A percentile compares a stretch with the other conserved stretches of the same genome.
These are phyloP conservation scores for Alosa sapidissima DNA, from an alignment of 2,797 vertebrate species.

Conservation along the genomic window DNA sequence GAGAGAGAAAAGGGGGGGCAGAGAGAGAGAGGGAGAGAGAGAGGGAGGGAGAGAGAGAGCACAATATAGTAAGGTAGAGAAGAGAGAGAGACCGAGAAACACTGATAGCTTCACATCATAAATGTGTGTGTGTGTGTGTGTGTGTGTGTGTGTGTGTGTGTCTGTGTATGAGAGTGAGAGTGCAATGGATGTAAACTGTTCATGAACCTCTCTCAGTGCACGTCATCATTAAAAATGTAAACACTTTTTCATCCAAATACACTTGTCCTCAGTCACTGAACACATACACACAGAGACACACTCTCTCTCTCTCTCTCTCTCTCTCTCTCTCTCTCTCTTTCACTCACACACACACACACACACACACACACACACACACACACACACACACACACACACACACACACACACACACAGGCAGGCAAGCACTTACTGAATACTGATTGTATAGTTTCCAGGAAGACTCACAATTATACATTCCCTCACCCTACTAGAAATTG, in stretches of 20 bases:
- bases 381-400: not conserved
- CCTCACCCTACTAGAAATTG: not conserved
- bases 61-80: not conserved
- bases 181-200: conserved; percentile 38
- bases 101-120: not conserved
- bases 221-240: conserved; percentile 49
- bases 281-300: not conserved
- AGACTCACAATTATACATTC: not conserved
- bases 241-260: conserved; percentile 20
- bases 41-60: not conserved
- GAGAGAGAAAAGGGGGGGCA: too few species aligned
- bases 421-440: not conserved
- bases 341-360: not conserved
- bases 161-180: conserved; percentile 25
- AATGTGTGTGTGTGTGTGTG: conserved; percentile 31
- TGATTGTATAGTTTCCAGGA: not conserved
- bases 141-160: conserved; percentile 26
- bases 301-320: not conserved
- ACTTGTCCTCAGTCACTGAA: conserved; percentile 50
- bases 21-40: too few species aligned
- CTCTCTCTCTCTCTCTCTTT: not conserved
- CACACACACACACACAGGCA: not conserved
- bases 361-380: not conserved
- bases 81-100: not conserved
- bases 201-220: conserved; percentile 47